Percentiles rank a stretch among this genome's conserved stretches.
Conservation (phyloP, 2,113 vertebrate species). For the Anolis sagrei region DNA sequence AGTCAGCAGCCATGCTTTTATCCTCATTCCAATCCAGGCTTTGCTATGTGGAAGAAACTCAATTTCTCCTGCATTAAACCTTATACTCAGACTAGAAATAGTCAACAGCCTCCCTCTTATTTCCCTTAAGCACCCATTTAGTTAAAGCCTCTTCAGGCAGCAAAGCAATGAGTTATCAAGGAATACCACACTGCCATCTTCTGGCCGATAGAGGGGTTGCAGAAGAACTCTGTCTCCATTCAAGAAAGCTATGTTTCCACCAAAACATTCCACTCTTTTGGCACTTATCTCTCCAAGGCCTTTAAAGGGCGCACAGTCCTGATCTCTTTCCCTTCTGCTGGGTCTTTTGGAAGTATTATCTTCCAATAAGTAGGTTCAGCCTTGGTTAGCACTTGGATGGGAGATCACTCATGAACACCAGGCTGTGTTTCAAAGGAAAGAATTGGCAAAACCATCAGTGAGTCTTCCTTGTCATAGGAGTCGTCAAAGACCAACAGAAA, state of each 20-base stretch:
- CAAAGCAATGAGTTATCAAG: neutral
- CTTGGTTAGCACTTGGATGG: no score
- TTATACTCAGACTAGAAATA: neutral
- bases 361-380: neutral
- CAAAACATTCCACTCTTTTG: neutral
- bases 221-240: neutral
- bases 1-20: no score
- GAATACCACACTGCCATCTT: neutral
- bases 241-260: neutral
- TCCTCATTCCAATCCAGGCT: neutral
- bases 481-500: no score
- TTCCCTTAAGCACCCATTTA: rapidly evolving
- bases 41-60: neutral
- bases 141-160: neutral
- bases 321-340: neutral
- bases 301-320: neutral
- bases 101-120: no score
- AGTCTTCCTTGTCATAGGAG: no score
- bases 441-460: no score
- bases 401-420: no score
- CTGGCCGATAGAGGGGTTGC: neutral
- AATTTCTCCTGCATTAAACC: neutral
- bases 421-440: no score
- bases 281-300: neutral
- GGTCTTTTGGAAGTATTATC: no score